Evolutionary conservation across 1,140 invertebrate species (phyloP).

Genomic region (Drosophila suzukii): DNA sequence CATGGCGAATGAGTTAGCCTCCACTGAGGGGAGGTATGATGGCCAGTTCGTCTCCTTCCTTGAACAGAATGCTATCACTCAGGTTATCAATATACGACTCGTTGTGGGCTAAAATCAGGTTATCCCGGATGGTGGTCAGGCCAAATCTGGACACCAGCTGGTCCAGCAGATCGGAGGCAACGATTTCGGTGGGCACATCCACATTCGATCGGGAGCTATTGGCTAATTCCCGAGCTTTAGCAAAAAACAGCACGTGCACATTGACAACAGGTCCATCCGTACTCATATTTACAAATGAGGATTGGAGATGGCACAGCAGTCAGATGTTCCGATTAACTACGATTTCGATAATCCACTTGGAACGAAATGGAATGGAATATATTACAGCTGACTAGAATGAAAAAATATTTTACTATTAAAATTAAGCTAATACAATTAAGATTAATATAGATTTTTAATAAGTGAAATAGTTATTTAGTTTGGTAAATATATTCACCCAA

Average conservation of each 20-base stretch:
- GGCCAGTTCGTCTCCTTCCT: constrained; percentile 90
- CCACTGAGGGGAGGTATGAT: constrained; percentile 95
- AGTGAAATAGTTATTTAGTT: no score
- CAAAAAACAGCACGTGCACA: constrained; percentile 93
- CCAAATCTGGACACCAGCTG: constrained; percentile 86
- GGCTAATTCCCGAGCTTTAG: constrained; percentile 92
- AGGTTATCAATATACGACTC: constrained; percentile 89
- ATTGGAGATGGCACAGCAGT: constrained; percentile 1
- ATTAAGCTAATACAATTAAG: neutral
- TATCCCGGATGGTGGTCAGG: constrained; percentile 88
- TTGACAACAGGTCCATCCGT: constrained; percentile 63
- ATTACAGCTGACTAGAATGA: neutral
- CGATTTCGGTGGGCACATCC: constrained; percentile 85
- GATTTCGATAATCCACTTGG: neutral
- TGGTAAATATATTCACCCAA: neutral
- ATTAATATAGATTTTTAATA: no score
- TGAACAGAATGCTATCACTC: constrained; percentile 86
- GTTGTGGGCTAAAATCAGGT: constrained; percentile 92
- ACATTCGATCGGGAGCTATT: constrained; percentile 86
- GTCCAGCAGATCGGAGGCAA: constrained; percentile 86
- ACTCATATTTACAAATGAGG: constrained; percentile 36
- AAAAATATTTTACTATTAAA: neutral
- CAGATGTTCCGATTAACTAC: neutral
- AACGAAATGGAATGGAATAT: neutral
- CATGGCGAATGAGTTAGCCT: constrained; percentile 87